Percentiles rank a stretch among this genome's conserved stretches.
Conservation (phyloP, 1,140 invertebrate species). For the Rhopalosiphum maidis region DNA sequence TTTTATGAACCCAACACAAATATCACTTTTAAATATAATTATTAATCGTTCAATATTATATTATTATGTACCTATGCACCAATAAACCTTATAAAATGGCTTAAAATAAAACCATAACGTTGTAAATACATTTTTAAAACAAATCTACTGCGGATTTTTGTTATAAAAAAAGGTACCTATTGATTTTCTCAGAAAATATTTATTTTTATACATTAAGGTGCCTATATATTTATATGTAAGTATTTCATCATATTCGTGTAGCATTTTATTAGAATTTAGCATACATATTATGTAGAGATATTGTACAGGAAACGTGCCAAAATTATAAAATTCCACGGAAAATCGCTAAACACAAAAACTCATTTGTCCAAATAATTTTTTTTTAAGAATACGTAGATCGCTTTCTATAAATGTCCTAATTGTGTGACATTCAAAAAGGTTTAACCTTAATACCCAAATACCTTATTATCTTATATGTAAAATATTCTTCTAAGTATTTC, state of each 20-base stretch:
- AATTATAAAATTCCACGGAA: neutral
- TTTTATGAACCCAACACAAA: neutral
- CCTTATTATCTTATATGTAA: neutral
- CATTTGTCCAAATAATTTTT: neutral
- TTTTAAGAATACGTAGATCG: neutral
- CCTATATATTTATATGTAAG: neutral
- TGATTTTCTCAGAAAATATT: neutral
- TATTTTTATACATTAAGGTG: neutral
- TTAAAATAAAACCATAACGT: neutral
- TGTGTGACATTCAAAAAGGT: neutral
- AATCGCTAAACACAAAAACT: neutral
- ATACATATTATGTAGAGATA: neutral
- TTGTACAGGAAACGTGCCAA: neutral
- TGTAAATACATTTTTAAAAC: neutral
- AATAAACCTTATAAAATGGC: neutral
- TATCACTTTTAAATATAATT: neutral
- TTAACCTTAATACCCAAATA: neutral
- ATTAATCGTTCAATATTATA: neutral
- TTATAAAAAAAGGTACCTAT: neutral
- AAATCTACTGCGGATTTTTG: neutral
- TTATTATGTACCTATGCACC: neutral
- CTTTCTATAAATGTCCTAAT: neutral
- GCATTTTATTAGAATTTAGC: neutral
- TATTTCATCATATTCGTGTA: neutral
- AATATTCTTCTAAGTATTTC: neutral